These are phyloP conservation scores for Orius insidiosus DNA, from an alignment of 1,140 invertebrate species.

Conservation along the genomic window DNA sequence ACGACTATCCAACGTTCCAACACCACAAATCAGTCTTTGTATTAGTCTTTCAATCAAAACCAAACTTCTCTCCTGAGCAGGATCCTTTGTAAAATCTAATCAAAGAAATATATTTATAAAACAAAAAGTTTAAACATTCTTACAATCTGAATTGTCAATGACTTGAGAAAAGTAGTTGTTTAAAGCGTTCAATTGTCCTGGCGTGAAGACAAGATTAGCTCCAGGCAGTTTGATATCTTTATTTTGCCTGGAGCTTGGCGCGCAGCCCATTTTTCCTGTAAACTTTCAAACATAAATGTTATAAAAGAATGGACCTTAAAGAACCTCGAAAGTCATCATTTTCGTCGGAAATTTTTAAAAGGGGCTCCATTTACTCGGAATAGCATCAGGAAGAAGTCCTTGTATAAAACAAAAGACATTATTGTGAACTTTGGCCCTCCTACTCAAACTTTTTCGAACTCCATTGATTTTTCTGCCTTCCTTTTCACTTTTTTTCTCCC, in stretches of 20 bases:
- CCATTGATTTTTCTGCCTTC: too few species aligned
- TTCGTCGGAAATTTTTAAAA: too few species aligned
- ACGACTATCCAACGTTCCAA: constrained; percentile 39
- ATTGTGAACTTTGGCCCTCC: too few species aligned
- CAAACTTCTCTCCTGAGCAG: constrained; percentile 5
- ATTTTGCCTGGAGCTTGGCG: constrained; percentile 5
- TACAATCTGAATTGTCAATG: constrained; percentile 15
- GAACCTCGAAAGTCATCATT: not conserved
- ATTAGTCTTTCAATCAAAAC: constrained; percentile 36
- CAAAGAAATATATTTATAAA: too few species aligned
- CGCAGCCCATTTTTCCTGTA: constrained; percentile 16
- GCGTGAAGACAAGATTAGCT: constrained; percentile 12
- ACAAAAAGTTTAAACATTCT: not conserved
- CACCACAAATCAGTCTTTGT: constrained; percentile 42
- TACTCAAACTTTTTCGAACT: too few species aligned
- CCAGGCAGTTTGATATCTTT: constrained; percentile 14
- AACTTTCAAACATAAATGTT: constrained; percentile 3
- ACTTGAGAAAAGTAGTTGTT: constrained; percentile 18
- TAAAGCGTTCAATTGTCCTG: constrained; percentile 13
- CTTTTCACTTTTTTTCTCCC: too few species aligned
- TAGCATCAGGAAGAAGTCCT: too few species aligned
- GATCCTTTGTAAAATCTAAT: constrained; percentile 7
- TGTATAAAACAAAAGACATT: too few species aligned
- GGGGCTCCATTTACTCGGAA: too few species aligned
- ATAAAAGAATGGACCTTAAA: not conserved